Evolutionary conservation across 2,113 vertebrate genomes (phyloP), one percentile per base, ranked within the genome.

Genomic region (Catharus bicknelli): DNA sequence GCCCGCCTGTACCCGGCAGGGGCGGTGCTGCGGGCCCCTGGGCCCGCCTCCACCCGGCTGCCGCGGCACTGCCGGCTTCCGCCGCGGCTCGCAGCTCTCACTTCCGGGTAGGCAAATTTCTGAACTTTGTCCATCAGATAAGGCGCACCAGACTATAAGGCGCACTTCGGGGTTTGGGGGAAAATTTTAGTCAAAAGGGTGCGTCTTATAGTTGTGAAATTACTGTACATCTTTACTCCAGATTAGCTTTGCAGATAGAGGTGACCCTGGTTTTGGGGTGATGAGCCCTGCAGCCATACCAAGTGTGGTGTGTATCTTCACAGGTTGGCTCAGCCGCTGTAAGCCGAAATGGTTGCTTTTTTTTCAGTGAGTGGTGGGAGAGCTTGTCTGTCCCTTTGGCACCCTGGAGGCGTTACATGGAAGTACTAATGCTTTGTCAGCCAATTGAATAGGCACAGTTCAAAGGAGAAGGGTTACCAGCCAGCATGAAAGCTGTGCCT

Each of bases 321-420:
- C 79, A 79, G 88, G 51, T 59, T 84, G 77, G 69, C 66, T 94
- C 54, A 76, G 83, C 45, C 0, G 1, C 82, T 87, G 82, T 81
- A 74, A 91, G 54, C 70, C 0, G 0, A 78, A 68, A 64, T 75
- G 68, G 88, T 95, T 76, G 45, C 32, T 59, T 51, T 67, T 83
- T 54, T 47, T 54, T 78, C 88, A 9, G 64, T 68, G 40, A 90
- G 79, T 14, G 12, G 50, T 84, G 82, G 74, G 78, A 91, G 64
- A 90, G 82, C 73, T 90, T 75, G 26, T 86, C 89, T 95, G 70
- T 88, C 70, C 67, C 67, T 79, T 59, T 82, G 84, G 69, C 78
- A 89, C 59, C 20, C 13, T 54, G 59, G 73, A 80, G 30, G 55
- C 62, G 54, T 86, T 90, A 61, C 55, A 48, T 1, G 12, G 91